phyloP scores from a whole-genome alignment of 1,140 invertebrate genomes.

The Drosophila kanapiae region DNA sequence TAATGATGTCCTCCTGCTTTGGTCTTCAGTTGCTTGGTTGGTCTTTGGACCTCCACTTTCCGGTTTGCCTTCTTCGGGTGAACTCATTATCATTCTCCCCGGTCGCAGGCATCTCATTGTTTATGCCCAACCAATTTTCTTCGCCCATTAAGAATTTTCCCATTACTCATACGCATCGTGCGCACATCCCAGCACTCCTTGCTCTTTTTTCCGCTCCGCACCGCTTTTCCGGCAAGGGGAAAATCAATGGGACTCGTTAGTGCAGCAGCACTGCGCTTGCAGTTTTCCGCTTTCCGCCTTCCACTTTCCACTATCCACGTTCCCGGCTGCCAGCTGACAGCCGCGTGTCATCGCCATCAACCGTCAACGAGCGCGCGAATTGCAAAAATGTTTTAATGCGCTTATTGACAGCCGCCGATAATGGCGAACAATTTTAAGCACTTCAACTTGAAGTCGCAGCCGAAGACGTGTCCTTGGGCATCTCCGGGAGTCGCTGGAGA shows the following conservation, averaged over 20 bases:
- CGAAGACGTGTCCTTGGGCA: conserved; percentile 40
- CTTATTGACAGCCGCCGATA: conserved; percentile 55
- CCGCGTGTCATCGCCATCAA: conserved; percentile 32
- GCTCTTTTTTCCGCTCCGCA: background rate
- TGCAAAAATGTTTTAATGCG: conserved; percentile 52
- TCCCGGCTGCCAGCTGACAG: conserved; percentile 18
- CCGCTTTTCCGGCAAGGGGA: conserved; percentile 5
- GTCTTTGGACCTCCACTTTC: conserved; percentile 3
- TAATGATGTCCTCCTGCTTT: conserved; percentile 20
- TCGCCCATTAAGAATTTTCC: conserved; percentile 58
- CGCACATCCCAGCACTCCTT: conserved; percentile 13
- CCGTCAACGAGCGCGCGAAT: conserved; percentile 27
- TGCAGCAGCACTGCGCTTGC: conserved; percentile 34
- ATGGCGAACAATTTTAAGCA: conserved; percentile 57
- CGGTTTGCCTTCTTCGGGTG: conserved; percentile 12
- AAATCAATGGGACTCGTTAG: conserved; percentile 58
- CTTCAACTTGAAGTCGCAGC: conserved; percentile 26
- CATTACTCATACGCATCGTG: conserved; percentile 58
- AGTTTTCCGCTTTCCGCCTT: conserved; percentile 35
- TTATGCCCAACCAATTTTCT: conserved; percentile 54
- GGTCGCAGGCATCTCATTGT: conserved; percentile 41
- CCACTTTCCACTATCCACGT: background rate
- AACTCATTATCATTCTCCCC: conserved; percentile 46
- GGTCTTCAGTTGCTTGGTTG: background rate
- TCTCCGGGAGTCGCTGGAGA: background rate